A percentile compares a stretch with the other conserved stretches of the same genome.
Evolutionary conservation across 2,113 vertebrate genomes (phyloP).

Genomic region (Cyanistes caeruleus): DNA sequence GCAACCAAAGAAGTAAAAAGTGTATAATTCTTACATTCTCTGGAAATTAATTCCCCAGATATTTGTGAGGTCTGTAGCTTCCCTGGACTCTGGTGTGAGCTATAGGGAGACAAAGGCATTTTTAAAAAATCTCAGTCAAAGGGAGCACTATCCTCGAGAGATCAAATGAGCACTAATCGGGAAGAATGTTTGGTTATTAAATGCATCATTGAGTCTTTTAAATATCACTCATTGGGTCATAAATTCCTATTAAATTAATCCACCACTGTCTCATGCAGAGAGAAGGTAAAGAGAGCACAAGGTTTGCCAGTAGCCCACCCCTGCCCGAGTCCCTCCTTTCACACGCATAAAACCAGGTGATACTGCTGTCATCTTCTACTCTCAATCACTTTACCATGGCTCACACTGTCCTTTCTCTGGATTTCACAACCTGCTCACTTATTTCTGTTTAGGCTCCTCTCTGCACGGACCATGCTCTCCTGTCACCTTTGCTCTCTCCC

Average conservation of each 20-base stretch:
- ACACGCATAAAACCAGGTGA: background rate
- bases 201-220: constrained; percentile 72
- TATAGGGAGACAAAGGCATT: background rate
- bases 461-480: background rate
- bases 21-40: background rate
- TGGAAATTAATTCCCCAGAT: background rate
- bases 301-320: background rate
- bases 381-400: background rate
- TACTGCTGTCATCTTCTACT: background rate
- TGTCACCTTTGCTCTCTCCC: background rate
- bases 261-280: constrained; percentile 47
- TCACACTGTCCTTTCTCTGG: background rate
- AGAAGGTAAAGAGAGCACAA: constrained; percentile 24
- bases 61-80: background rate
- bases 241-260: constrained; percentile 73
- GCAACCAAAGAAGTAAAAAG: background rate
- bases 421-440: background rate
- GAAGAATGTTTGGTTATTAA: constrained; percentile 74
- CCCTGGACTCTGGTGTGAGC: background rate
- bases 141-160: constrained; percentile 29
- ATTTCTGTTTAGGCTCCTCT: background rate
- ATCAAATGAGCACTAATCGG: constrained; percentile 72
- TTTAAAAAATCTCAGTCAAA: background rate
- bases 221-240: constrained; percentile 68
- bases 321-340: background rate